Evolutionary conservation across 2,888 invertebrate genomes (phyloP).

Genomic region (Geotrupes spiniger): DNA sequence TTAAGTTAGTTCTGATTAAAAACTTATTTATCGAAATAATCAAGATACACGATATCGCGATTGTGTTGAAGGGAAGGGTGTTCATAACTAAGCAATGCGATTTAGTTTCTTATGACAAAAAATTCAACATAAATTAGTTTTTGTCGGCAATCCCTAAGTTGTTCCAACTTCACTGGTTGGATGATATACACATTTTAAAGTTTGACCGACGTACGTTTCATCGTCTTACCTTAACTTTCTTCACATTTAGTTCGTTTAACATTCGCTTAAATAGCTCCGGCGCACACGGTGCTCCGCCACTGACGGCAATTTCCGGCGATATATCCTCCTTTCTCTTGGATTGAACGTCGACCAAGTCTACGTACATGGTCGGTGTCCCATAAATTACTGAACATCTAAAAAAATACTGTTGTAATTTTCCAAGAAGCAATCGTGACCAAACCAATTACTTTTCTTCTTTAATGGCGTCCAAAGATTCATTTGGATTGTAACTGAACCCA

Average conservation of each 20-base stretch:
- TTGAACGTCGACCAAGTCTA: slow-evolving; percentile 64
- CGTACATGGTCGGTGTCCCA: slow-evolving; percentile 86
- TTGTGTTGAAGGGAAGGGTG: too few species aligned
- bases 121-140: too few species aligned
- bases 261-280: slow-evolving; percentile 58
- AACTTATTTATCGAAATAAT: too few species aligned
- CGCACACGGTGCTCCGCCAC: slow-evolving; percentile 73
- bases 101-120: too few species aligned
- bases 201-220: too few species aligned
- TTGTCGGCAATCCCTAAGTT: too few species aligned
- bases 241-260: slow-evolving; percentile 49
- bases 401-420: slow-evolving; percentile 9
- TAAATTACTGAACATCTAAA: slow-evolving; percentile 67
- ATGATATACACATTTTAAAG: slow-evolving; percentile 19
- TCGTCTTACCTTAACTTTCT: slow-evolving; percentile 56
- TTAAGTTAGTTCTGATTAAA: too few species aligned
- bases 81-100: too few species aligned
- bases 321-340: slow-evolving; percentile 51
- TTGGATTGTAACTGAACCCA: slow-evolving; percentile 59
- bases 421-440: neutral
- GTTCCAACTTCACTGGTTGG: too few species aligned
- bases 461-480: slow-evolving; percentile 61
- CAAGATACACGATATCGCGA: too few species aligned
- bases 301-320: slow-evolving; percentile 57
- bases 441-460: slow-evolving; percentile 60